Base-by-base conservation (phyloP, 2,797 vertebrate species). In the Pagetopsis macropterus region DNA sequence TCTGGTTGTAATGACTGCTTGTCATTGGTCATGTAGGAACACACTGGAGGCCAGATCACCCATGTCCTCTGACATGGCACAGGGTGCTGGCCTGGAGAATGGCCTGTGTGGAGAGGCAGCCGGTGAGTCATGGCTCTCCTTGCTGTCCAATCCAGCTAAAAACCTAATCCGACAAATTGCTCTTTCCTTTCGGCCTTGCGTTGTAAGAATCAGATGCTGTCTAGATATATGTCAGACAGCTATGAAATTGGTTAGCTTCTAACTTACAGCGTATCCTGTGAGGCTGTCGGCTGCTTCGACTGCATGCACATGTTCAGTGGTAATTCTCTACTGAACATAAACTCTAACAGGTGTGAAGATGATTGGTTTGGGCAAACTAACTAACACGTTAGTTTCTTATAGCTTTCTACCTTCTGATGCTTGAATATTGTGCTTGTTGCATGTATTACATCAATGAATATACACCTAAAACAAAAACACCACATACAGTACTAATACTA, bases 1-100 rank as follows among this genome's bases (percentile, higher is more conserved):
- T 62, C 61, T 82, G 79, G 79, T 87, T 88, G 74, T 91, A 89
- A 89, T 87, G 86, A 76, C 74, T 91, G 81, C 92, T 84, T 95
- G 82, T 95, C 16, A 89, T 92, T 93, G 93, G 87, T 91, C 90
- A 84, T 84, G 89, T 93, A 95, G 95, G 94, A 93, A 93, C 85
- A 80, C 81, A 74, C 73, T 87, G 90, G 92, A 92, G 71, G 76
- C 84, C 75, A 83, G 67, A 84, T 83, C 91, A 67, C 76, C 81
- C 58, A 75, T 90, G 87, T 68, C 66, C 79, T 71, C 83, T 84
- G 89, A 89, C 72, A 83, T 87, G 82, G 64, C 51, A 73, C 87
- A 90, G 76, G 88, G 79, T 63, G 89, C 90, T 57, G 50, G 74
- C 83, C 74, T 70, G 86, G 85, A 87, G 51, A 91, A 73, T 87